Base-by-base conservation (phyloP, 2,888 invertebrate species). In the Himalopsyche kuldschensis region DNA sequence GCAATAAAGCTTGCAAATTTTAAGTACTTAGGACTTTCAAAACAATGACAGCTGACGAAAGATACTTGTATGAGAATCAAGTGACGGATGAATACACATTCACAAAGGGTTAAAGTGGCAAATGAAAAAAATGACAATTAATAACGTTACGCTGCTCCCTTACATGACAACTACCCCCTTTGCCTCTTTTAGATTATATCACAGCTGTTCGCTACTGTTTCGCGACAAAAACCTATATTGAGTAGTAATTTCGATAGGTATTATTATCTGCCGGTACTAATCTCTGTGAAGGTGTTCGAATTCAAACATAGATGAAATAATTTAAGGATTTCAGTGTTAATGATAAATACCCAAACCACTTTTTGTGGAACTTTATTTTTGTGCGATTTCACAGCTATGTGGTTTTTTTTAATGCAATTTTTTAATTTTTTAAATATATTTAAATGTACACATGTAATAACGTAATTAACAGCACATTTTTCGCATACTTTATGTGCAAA, bases 41-140 rank as follows among this genome's bases (percentile, higher is more conserved):
- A 82, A 82, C 35, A 82, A 78, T 69, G 85, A 85, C 85, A 85
- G 81, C 81, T 83, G 83, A 81, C 78, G 75, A 85, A 82, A 80
- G 82, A 75, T 35, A 78, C 47, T 78, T 84, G 78, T 78, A 31
- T 46, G 55, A 83, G 82, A 82, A 84, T 79, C 75, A 80, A 75
- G 20, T 46, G 55, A 86, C 85, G 85, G 82, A 24, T 69, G 86
- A 69, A 55, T 78, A 79, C 32, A 20, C 82, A 78, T 15, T 76
- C 24, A 85, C 83, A 86, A 85, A 81, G 80, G 81, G 76, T 80
- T 79, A 27, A 85, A 86, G 86, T 85, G 82, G 76, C 84, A 85
- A 84, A 82, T 86, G 86, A 84, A 86, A 86, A 86, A 86, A 86
- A 85, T 86, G 82, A 82, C 86, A 86, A 86, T 86, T 86, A 86